phyloP scores from a whole-genome alignment of 1,140 invertebrate species.

The Stratiolaelaps scimitus region DNA sequence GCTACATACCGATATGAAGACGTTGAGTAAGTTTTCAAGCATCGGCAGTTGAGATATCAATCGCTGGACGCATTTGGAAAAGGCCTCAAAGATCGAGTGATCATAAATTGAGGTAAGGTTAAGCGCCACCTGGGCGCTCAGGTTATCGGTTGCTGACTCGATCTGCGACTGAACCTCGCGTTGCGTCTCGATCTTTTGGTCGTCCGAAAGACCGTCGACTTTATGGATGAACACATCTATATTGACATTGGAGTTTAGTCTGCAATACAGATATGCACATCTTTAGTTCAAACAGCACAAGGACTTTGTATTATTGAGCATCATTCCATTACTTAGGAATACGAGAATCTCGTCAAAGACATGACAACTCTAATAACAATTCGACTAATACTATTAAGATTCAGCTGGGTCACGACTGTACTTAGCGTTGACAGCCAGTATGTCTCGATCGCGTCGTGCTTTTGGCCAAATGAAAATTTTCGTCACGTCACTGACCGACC shows the following conservation, averaged over 20 bases:
- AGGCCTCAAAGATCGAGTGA: slow-evolving; percentile 99
- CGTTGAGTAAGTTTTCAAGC: slow-evolving; percentile 95
- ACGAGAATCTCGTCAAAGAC: too few relatives aligned
- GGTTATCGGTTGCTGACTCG: slow-evolving; percentile 26
- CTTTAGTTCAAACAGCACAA: not conserved
- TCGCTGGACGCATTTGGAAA: slow-evolving; percentile 99
- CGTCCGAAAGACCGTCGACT: slow-evolving; percentile 94
- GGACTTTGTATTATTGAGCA: not conserved
- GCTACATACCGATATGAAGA: slow-evolving; percentile 83
- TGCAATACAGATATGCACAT: slow-evolving; percentile 45
- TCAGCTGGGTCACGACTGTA: not conserved
- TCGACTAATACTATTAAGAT: too few relatives aligned
- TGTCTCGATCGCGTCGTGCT: too few relatives aligned
- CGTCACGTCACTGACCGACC: too few relatives aligned
- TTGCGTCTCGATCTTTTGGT: slow-evolving; percentile 96
- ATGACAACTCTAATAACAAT: too few relatives aligned
- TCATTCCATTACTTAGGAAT: too few relatives aligned
- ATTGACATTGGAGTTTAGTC: slow-evolving; percentile 86
- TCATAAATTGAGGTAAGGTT: slow-evolving; percentile 98
- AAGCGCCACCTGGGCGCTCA: slow-evolving; percentile 51
- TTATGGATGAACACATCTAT: slow-evolving; percentile 99
- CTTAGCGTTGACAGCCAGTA: not conserved
- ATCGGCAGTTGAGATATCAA: slow-evolving; percentile 92
- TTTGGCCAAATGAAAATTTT: not conserved
- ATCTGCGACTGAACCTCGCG: slow-evolving; percentile 21